Conservation (phyloP, 2,113 vertebrate genomes). For the Notothenia coriiceps region DNA sequence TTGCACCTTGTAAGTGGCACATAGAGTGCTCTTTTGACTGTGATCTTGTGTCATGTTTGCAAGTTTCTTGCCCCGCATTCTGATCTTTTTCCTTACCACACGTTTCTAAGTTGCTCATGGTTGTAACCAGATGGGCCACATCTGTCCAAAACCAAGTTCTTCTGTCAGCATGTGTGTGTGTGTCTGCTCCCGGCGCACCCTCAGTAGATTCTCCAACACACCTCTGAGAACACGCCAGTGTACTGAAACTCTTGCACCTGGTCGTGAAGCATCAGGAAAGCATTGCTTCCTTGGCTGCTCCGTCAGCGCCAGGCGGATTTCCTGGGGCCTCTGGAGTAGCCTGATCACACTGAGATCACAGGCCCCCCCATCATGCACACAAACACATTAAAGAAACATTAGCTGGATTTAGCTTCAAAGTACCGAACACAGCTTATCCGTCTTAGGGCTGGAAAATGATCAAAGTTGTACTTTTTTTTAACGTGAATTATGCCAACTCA, state of each 20-base stretch:
- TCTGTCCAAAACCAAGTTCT: slow-evolving; percentile 43
- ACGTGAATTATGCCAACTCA: too few species aligned
- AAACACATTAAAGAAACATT: slow-evolving; percentile 12
- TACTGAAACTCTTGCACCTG: slow-evolving; percentile 59
- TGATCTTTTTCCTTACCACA: slow-evolving; percentile 13
- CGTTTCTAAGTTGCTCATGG: slow-evolving; percentile 28
- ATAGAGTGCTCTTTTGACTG: neutral
- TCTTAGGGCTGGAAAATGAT: slow-evolving; percentile 8
- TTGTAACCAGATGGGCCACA: slow-evolving; percentile 53
- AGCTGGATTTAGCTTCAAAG: slow-evolving; percentile 41
- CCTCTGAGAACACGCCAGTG: neutral
- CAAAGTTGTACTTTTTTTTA: neutral
- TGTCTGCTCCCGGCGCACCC: slow-evolving; percentile 13
- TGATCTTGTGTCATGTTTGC: neutral
- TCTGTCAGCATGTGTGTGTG: slow-evolving; percentile 8
- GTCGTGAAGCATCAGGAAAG: slow-evolving; percentile 65
- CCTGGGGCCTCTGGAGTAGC: slow-evolving; percentile 65
- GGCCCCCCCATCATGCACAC: slow-evolving; percentile 7
- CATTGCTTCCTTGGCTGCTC: slow-evolving; percentile 66
- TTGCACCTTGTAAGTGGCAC: slow-evolving; percentile 37
- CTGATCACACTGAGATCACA: slow-evolving; percentile 70
- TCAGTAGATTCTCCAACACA: neutral
- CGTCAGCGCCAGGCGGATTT: slow-evolving; percentile 71
- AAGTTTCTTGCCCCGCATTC: neutral
- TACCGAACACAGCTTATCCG: neutral